phyloP scores from a whole-genome alignment of 2,888 invertebrate species.

The Trachelus tabidus region DNA sequence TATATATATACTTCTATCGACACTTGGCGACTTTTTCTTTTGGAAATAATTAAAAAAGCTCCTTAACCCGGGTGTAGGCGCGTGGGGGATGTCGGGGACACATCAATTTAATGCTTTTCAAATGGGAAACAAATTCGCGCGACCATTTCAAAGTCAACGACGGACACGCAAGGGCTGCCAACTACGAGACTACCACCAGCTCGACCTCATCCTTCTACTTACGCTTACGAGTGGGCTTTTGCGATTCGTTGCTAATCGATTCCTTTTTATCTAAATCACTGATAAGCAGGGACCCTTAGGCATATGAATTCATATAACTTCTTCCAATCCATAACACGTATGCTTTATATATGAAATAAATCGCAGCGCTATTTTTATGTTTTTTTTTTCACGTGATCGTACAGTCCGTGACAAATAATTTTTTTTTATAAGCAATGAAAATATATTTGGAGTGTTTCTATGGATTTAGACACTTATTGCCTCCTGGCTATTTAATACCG shows the following conservation, averaged over 20 bases:
- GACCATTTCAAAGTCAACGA: too few relatives aligned
- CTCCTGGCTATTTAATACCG: not conserved
- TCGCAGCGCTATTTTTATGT: not conserved
- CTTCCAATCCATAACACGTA: not conserved
- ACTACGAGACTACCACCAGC: not conserved
- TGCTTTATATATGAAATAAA: not conserved
- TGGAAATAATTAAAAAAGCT: not conserved
- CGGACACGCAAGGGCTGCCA: not conserved
- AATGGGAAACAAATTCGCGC: too few relatives aligned
- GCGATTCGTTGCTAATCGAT: not conserved
- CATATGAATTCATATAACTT: not conserved
- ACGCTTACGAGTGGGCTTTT: not conserved
- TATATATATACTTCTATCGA: not conserved
- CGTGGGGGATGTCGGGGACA: too few relatives aligned
- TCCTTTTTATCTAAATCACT: not conserved
- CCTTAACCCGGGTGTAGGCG: not conserved
- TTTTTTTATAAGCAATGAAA: not conserved
- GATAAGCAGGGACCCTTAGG: not conserved
- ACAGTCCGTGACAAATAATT: not conserved
- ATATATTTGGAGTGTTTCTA: not conserved
- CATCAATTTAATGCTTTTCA: too few relatives aligned
- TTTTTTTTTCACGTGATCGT: not conserved
- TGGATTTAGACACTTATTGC: not conserved
- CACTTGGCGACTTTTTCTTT: not conserved
- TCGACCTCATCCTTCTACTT: not conserved